These are phyloP conservation scores for Felis chaus DNA, from an alignment of 2,113 vertebrate species.

Conservation along the genomic window DNA sequence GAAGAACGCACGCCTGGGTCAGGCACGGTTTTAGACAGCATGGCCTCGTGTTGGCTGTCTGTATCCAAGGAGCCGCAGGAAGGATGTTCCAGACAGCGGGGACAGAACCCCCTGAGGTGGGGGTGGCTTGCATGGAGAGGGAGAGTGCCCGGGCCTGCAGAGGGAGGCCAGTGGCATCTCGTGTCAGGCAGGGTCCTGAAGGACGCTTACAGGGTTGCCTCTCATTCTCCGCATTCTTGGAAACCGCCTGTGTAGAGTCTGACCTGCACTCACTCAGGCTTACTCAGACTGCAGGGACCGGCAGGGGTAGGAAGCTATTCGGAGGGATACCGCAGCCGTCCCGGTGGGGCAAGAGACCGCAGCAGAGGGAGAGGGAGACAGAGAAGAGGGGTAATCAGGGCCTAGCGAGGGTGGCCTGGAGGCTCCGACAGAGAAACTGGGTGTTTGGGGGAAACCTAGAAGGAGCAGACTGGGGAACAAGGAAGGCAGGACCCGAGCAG, in stretches of 20 bases:
- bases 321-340: fast-evolving
- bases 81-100: not conserved
- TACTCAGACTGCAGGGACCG: not conserved
- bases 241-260: not conserved
- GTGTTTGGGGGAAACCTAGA: not conserved
- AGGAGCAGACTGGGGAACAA: not conserved
- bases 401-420: too few relatives aligned
- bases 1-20: not conserved
- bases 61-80: not conserved
- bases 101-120: not conserved
- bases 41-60: not conserved
- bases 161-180: not conserved
- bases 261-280: not conserved
- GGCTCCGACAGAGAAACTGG: not conserved
- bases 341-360: not conserved
- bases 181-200: fast-evolving
- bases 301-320: too few relatives aligned
- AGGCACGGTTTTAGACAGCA: not conserved
- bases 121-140: not conserved
- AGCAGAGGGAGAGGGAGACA: not conserved
- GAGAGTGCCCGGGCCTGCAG: fast-evolving
- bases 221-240: not conserved
- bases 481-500: fast-evolving
- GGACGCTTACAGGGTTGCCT: fast-evolving
- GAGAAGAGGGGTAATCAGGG: too few relatives aligned